Percentiles rank a stretch among this genome's conserved stretches.
Evolutionary conservation across 2,113 vertebrate species (phyloP).

Genomic region (Smithornis capensis): DNA sequence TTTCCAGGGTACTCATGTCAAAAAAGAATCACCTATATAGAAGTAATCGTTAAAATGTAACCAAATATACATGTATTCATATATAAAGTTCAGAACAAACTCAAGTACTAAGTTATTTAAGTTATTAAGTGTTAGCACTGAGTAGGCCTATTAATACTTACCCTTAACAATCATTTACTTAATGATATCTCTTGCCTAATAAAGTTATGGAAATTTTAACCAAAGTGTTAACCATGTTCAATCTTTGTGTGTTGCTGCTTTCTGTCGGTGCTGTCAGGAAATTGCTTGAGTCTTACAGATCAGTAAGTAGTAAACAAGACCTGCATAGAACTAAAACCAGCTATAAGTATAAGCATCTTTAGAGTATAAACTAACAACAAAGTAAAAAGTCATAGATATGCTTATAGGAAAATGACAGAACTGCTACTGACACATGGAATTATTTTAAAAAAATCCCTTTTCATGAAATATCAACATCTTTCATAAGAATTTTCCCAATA

Average conservation of each 20-base stretch:
- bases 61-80: background rate
- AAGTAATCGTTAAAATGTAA: background rate
- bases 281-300: background rate
- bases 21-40: background rate
- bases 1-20: background rate
- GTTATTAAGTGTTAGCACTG: background rate
- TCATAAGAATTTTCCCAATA: background rate
- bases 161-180: background rate
- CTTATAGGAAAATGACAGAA: background rate
- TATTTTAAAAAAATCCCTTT: background rate
- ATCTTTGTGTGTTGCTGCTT: background rate
- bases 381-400: background rate
- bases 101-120: background rate
- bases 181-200: background rate
- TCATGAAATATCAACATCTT: background rate
- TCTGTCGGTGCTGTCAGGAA: background rate
- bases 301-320: background rate
- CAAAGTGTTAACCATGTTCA: rapidly evolving
- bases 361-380: background rate
- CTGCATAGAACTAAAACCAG: background rate
- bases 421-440: background rate
- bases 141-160: background rate
- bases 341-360: background rate
- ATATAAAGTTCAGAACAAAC: background rate
- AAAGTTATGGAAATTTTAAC: background rate